These are phyloP conservation scores for Anhinga rufa DNA, from an alignment of 2,113 vertebrate species.

Conservation along the genomic window DNA sequence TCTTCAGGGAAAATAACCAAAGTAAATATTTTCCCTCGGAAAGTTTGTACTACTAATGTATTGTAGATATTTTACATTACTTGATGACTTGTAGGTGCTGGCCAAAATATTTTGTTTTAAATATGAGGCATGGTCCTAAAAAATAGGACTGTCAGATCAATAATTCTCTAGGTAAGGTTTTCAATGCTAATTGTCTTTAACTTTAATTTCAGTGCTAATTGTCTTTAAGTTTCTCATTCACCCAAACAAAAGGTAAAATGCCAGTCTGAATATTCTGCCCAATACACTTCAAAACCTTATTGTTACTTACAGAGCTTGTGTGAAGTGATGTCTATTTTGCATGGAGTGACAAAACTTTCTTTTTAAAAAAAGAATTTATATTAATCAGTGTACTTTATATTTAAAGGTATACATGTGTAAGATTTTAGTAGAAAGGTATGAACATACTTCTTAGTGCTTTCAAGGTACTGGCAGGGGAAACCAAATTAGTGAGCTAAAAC, in stretches of 20 bases:
- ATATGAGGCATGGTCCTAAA: slow-evolving; percentile 11
- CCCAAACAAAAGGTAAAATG: neutral
- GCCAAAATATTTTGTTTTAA: slow-evolving; percentile 33
- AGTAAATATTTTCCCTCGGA: neutral
- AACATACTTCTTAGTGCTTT: neutral
- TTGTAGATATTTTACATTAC: slow-evolving; percentile 19
- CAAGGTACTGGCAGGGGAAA: neutral
- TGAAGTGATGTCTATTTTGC: neutral
- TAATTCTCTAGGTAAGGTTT: slow-evolving; percentile 25
- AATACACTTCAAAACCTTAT: neutral
- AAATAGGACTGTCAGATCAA: slow-evolving; percentile 37
- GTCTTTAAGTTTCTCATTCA: slow-evolving; percentile 10
- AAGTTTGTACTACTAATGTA: neutral
- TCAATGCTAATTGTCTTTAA: no score
- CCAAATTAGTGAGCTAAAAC: neutral
- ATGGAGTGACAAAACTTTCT: neutral
- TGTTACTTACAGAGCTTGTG: neutral
- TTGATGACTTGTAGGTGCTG: neutral
- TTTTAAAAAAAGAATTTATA: neutral
- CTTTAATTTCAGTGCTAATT: slow-evolving; percentile 51
- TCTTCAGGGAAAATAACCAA: neutral
- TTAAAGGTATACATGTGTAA: neutral
- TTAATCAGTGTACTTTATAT: neutral
- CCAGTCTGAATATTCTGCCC: neutral
- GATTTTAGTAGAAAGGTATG: neutral